A percentile compares a stretch with the other conserved stretches of the same genome.
phyloP scores from a whole-genome alignment of 1,140 invertebrate genomes.

The Lordiphosa stackelbergi region DNA sequence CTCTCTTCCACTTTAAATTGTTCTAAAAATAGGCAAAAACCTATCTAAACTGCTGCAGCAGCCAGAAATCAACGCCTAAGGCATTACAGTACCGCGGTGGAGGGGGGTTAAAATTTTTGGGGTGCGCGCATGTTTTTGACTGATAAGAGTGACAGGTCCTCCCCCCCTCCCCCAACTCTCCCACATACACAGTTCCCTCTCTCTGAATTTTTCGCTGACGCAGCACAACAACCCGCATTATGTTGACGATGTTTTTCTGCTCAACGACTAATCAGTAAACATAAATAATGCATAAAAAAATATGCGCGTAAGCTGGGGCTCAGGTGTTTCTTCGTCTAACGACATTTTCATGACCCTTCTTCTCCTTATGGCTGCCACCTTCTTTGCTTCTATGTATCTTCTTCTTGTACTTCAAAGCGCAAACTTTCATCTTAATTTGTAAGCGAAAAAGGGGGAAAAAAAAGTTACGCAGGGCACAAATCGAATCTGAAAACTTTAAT shows the following conservation, averaged over 20 bases:
- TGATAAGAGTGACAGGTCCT: constrained; percentile 24
- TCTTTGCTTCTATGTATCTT: not conserved
- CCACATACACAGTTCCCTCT: too few relatives aligned
- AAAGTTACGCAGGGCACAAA: constrained; percentile 24
- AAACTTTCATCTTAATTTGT: constrained; percentile 45
- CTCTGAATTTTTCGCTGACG: too few relatives aligned
- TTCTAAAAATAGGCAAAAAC: constrained; percentile 4
- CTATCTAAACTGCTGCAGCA: constrained; percentile 9
- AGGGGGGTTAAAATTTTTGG: not conserved
- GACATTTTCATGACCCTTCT: too few relatives aligned
- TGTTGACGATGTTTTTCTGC: too few relatives aligned
- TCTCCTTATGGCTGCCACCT: not conserved
- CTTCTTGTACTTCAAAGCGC: constrained; percentile 13
- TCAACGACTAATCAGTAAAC: too few relatives aligned
- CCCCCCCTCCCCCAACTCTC: not conserved
- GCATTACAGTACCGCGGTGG: too few relatives aligned
- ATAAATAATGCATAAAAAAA: too few relatives aligned
- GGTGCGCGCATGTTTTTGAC: constrained; percentile 19
- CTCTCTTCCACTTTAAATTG: too few relatives aligned
- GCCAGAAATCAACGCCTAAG: not conserved
- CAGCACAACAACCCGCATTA: too few relatives aligned
- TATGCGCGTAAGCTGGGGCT: too few relatives aligned
- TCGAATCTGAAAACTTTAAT: constrained; percentile 68
- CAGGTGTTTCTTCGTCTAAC: too few relatives aligned
- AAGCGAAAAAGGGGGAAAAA: constrained; percentile 14